phyloP scores from a whole-genome alignment of 2,888 invertebrate genomes.

The Acleris emargana region DNA sequence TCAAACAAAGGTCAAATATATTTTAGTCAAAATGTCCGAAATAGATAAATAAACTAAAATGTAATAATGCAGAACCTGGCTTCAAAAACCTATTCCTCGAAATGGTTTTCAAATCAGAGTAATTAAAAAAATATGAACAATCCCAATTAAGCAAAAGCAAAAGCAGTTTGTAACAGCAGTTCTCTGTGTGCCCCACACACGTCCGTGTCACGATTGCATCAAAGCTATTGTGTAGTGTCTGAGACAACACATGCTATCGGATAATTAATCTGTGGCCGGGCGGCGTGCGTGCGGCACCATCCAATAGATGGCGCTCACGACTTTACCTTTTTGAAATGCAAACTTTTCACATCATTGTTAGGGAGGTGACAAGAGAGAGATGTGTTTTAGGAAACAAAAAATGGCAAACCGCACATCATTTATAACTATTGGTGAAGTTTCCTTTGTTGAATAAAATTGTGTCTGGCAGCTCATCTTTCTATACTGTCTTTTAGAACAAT shows the following conservation, averaged over 20 bases:
- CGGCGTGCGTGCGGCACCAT: slow-evolving; percentile 41
- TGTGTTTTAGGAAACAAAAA: neutral
- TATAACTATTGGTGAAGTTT: too few relatives aligned
- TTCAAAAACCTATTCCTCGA: too few relatives aligned
- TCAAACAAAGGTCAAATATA: too few relatives aligned
- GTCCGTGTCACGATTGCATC: slow-evolving; percentile 56
- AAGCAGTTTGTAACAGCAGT: neutral
- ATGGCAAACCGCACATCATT: neutral
- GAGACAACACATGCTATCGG: slow-evolving; percentile 62
- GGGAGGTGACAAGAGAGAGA: slow-evolving; percentile 8
- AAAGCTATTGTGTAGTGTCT: slow-evolving; percentile 57
- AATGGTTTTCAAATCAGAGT: too few relatives aligned
- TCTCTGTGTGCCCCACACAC: slow-evolving; percentile 42
- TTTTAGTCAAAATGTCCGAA: too few relatives aligned
- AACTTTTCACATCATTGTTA: slow-evolving; percentile 7
- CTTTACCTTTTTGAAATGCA: slow-evolving; percentile 32
- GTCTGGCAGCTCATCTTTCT: too few relatives aligned
- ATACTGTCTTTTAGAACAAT: too few relatives aligned
- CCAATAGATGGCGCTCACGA: slow-evolving; percentile 35
- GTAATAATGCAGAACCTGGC: too few relatives aligned
- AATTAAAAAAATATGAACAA: too few relatives aligned
- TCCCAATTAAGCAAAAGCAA: neutral
- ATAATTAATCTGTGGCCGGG: slow-evolving; percentile 65
- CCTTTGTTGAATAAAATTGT: too few relatives aligned
- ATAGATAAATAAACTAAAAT: too few relatives aligned